Percentiles rank a stretch among this genome's conserved stretches.
Conservation (phyloP, 2,113 vertebrate genomes). For the Pseudorasbora parva region DNA sequence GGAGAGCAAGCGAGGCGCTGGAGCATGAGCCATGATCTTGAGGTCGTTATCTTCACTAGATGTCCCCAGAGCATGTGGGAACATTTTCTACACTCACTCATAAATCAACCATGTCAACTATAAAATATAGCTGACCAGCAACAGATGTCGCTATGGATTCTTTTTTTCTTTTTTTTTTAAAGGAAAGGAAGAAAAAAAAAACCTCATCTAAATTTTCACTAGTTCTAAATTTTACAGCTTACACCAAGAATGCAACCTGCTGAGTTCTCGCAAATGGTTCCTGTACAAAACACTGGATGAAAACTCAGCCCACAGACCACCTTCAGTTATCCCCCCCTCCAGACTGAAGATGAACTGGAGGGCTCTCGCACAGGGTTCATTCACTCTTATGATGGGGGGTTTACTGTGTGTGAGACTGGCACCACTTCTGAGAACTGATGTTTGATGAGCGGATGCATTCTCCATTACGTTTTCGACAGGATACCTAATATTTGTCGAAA, state of each 20-base stretch:
- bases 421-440: background rate
- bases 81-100: slow-evolving; percentile 74
- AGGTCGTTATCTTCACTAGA: slow-evolving; percentile 76
- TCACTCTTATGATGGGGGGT: background rate
- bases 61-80: slow-evolving; percentile 77
- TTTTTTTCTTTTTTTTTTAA: background rate
- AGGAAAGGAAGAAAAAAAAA: background rate
- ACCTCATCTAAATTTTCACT: background rate
- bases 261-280: slow-evolving; percentile 11
- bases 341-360: background rate
- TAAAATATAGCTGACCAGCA: slow-evolving; percentile 77
- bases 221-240: background rate
- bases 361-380: background rate
- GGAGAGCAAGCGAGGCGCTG: slow-evolving; percentile 54
- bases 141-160: slow-evolving; percentile 74
- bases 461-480: background rate
- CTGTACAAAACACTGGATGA: background rate
- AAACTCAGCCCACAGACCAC: background rate
- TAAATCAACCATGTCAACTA: slow-evolving; percentile 81
- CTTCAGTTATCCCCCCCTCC: background rate
- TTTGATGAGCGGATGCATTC: background rate
- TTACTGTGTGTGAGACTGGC: background rate
- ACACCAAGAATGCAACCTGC: background rate
- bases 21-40: slow-evolving; percentile 48
- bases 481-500: background rate